A percentile compares a stretch with the other conserved stretches of the same genome.
phyloP scores from a whole-genome alignment of 2,888 invertebrate species.

The Drosophila dives region DNA sequence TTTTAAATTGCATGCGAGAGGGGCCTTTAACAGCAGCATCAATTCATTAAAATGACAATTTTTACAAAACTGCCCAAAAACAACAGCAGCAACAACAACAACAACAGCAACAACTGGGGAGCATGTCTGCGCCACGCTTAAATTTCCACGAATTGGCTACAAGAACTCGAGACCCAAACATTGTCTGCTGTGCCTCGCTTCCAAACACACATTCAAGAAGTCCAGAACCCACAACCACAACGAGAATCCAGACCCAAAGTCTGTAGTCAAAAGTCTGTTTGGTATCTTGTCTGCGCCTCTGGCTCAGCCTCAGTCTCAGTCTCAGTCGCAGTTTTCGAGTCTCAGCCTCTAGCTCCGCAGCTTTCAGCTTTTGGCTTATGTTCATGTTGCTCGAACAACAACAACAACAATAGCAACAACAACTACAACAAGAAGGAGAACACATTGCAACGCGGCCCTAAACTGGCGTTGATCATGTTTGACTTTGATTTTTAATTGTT shows the following conservation, averaged over 20 bases:
- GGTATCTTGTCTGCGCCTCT: constrained; percentile 25
- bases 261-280: constrained; percentile 26
- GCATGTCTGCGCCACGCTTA: constrained; percentile 75
- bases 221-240: constrained; percentile 10
- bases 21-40: constrained; percentile 82
- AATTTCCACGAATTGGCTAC: constrained; percentile 83
- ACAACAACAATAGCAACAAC: constrained; percentile 20
- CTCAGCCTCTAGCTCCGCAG: constrained; percentile 17
- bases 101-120: constrained; percentile 60
- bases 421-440: constrained; percentile 35
- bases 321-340: constrained; percentile 26
- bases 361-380: constrained; percentile 53
- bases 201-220: constrained; percentile 18
- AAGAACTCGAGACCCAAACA: constrained; percentile 66
- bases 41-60: constrained; percentile 85
- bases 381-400: constrained; percentile 76
- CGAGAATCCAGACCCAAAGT: constrained; percentile 32
- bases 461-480: constrained; percentile 84
- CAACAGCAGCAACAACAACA: constrained; percentile 62
- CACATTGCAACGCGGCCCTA: constrained; percentile 72
- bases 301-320: not conserved
- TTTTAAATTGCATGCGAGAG: constrained; percentile 73
- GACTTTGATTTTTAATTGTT: constrained; percentile 85
- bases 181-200: constrained; percentile 48
- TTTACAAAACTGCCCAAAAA: constrained; percentile 82